Conservation (phyloP, 2,888 invertebrate species). For the Aphidoletes aphidimyza region DNA sequence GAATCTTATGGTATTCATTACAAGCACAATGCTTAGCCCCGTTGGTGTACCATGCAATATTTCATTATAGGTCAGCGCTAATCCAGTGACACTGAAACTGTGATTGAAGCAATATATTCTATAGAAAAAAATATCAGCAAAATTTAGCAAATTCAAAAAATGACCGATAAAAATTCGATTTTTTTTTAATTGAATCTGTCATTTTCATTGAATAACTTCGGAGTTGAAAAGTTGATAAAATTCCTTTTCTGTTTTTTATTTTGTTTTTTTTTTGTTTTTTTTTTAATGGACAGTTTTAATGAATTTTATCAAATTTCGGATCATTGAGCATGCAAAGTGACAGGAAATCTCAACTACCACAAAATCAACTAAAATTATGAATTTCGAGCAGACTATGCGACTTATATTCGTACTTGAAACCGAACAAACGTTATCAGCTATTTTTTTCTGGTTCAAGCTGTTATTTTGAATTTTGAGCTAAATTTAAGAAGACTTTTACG, state of each 20-base stretch:
- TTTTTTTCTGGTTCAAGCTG: not conserved
- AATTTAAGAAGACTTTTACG: not conserved
- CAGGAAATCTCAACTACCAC: no score
- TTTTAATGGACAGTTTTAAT: no score
- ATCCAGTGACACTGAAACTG: no score
- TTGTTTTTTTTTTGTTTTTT: not conserved
- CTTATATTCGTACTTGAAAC: slow-evolving; percentile 15
- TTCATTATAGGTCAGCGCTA: not conserved
- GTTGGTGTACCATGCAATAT: not conserved
- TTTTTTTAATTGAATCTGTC: not conserved
- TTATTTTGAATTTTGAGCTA: slow-evolving; percentile 18
- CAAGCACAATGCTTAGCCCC: no score
- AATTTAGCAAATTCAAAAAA: slow-evolving; percentile 23
- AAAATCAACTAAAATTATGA: no score
- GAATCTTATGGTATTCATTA: no score
- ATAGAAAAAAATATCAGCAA: not conserved
- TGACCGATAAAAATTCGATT: not conserved
- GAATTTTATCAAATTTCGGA: no score
- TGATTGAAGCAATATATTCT: no score
- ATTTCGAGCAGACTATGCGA: not conserved
- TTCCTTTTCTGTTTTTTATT: no score
- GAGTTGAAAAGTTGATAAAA: no score
- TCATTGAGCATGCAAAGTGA: no score
- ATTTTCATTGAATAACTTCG: no score
- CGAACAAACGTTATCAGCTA: not conserved